Conservation (phyloP, 2,113 vertebrate species). For the Copsychus sechellarum region DNA sequence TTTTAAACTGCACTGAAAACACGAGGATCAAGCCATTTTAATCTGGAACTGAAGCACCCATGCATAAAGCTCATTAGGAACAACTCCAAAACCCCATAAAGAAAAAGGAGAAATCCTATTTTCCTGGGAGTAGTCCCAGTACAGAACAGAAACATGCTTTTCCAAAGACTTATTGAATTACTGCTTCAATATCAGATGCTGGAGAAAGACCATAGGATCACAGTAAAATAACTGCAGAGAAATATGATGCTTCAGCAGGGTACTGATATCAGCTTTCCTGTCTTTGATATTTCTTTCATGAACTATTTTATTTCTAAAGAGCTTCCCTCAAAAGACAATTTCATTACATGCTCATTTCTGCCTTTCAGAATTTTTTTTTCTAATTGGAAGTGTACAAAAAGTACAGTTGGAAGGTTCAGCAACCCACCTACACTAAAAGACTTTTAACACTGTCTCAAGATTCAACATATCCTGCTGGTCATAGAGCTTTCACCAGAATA, state of each 20-base stretch:
- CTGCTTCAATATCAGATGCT: background rate
- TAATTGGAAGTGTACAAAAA: background rate
- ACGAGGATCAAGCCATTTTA: background rate
- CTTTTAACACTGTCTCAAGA: background rate
- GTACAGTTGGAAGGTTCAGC: background rate
- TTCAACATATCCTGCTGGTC: background rate
- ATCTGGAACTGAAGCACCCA: background rate
- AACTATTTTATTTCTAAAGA: background rate
- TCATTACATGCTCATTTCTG: background rate
- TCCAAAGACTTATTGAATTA: background rate
- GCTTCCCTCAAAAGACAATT: background rate
- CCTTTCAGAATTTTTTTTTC: background rate
- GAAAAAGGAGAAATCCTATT: background rate
- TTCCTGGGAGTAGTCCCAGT: background rate
- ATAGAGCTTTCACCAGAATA: conserved; percentile 32
- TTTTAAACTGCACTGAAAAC: background rate
- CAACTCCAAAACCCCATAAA: background rate
- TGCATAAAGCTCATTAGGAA: background rate
- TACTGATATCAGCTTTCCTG: background rate
- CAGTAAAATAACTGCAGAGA: background rate
- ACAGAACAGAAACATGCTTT: background rate
- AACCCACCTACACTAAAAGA: background rate
- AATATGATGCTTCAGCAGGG: background rate
- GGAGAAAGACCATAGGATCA: background rate
- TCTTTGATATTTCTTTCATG: background rate